Base-by-base conservation (phyloP, 1,140 invertebrate species). In the Trichonephila clavipes region DNA sequence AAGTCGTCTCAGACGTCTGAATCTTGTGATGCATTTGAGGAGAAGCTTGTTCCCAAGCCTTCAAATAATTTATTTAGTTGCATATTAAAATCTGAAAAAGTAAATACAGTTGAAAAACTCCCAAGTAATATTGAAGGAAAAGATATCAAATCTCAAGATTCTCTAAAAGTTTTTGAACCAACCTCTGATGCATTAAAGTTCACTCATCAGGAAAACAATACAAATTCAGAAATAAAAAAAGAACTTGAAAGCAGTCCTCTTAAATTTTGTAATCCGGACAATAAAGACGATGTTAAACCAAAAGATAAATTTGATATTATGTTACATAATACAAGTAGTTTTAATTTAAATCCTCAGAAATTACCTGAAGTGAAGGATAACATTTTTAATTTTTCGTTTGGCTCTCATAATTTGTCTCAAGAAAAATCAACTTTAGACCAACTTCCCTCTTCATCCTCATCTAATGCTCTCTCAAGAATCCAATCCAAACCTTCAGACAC, bases 261-360 rank as follows among this genome's bases (percentile, higher is more conserved):
- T 28, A 77, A 40, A 34, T 77, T 34, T 18, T 40, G 24, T 40
- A 77, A 34, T 34, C 18, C 72, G 19, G 34, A 77, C 18, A 77
- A 59, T 14, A 58, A 85, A 85, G 58, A 59, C 12, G 24, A 16
- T 59, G 59, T 24, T 85, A 92, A 64, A 59, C 28, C 64, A 21
- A 92, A 92, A 85, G 90, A 92, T 66, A 92, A 40, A 40, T 92
- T 92, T 85, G 90, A 92, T 58, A 34, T 92, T 18, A 34, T 92
- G 59, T 34, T 85, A 16, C 61, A 85, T 5, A 83, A 58, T 44
- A 92, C 51, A 44, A 92, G 51, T 64, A 88, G 59, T 14, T 91
- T 64, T 62, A 44, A 14, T 28, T 44, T 19, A 21, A 64, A 64
- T 40, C 28, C 77, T 44, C 18, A 64, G n/a, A 85, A 92, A 10